These are phyloP conservation scores for Sarcophaga bullata DNA, from an alignment of 1,140 invertebrate species.

Conservation along the genomic window DNA sequence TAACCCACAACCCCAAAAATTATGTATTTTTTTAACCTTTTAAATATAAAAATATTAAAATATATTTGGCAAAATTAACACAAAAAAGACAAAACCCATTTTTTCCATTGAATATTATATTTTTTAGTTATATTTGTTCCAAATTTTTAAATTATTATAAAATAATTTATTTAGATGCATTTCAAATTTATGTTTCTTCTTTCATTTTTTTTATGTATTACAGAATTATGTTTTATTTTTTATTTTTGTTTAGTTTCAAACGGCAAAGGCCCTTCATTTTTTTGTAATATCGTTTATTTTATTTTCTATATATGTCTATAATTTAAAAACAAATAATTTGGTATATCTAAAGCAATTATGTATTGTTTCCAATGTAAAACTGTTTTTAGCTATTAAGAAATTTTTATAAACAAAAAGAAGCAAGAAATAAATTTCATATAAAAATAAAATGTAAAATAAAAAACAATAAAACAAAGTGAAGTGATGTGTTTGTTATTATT, in stretches of 20 bases:
- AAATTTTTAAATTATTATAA: too few relatives aligned
- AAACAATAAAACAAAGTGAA: neutral
- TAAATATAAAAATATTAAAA: neutral
- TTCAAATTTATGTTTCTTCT: slow-evolving; percentile 20
- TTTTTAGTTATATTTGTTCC: neutral
- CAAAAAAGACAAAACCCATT: slow-evolving; percentile 31
- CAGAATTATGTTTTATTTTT: slow-evolving; percentile 10
- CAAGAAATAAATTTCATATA: neutral
- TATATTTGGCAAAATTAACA: slow-evolving; percentile 5
- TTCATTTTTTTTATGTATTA: neutral
- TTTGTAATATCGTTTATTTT: slow-evolving; percentile 11
- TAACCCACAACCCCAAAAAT: slow-evolving; percentile 2
- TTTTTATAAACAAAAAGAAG: neutral
- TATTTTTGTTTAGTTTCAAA: neutral
- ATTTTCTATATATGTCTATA: neutral
- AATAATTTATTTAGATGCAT: too few relatives aligned
- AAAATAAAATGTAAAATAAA: slow-evolving; percentile 25
- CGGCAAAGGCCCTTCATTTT: neutral
- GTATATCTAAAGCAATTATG: neutral
- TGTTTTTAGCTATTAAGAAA: slow-evolving; percentile 16
- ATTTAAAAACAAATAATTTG: too few relatives aligned
- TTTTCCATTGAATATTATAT: slow-evolving; percentile 33
- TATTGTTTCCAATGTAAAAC: neutral
- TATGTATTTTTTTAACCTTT: neutral
- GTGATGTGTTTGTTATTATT: too few relatives aligned